Evolutionary conservation across 1,140 invertebrate genomes (phyloP), one percentile per base, ranked within the genome.

Genomic region (Mactra quadrangularis): DNA sequence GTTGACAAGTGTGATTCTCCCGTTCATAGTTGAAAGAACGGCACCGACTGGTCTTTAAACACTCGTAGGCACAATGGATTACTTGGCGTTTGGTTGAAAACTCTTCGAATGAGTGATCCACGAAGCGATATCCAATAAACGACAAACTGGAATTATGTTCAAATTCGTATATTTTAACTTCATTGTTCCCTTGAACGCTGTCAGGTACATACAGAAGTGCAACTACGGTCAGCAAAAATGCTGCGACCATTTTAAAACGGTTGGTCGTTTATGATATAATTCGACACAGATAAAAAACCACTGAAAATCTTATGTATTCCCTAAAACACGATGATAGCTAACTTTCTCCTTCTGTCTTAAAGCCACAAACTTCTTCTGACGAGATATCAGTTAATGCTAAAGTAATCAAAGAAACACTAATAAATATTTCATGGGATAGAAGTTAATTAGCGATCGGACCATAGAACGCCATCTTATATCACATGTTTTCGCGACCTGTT

Each of bases 31-130:
- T 82, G 38, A 82, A 82, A 3, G 78, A 82, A 17, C 27, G 22
- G 31, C 78, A 82, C 17, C 68, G 78, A 15, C 22, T 60, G 3
- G 66, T 60, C 45, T 82, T 82, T n/a, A 82, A 31, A 38, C 78
- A 82, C 41, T 82, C 78, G 57, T 72, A 82, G 3, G 78, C 78
- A 29, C 78, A 82, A 29, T 82, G 78, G 19, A 72, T 71, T 3
- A 72, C 68, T 45, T 82, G 78, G 6, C 41, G 57, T 41, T 82
- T 82, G 9, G 78, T 82, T 22, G 78, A 71, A 82, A 82, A 82
- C 33, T 82, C 68, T n/a, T 71, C 55, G 25, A 71, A 71, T 19
- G 59, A 22, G 41, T 82, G 78, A 19, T 41, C 57, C 11, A 71
- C 55, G 4, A 82, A 27, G 3, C 55, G 50, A 62, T 82, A 59